Evolutionary conservation across 1,140 invertebrate genomes (phyloP).

Genomic region (Leptestheria dahalacensis): DNA sequence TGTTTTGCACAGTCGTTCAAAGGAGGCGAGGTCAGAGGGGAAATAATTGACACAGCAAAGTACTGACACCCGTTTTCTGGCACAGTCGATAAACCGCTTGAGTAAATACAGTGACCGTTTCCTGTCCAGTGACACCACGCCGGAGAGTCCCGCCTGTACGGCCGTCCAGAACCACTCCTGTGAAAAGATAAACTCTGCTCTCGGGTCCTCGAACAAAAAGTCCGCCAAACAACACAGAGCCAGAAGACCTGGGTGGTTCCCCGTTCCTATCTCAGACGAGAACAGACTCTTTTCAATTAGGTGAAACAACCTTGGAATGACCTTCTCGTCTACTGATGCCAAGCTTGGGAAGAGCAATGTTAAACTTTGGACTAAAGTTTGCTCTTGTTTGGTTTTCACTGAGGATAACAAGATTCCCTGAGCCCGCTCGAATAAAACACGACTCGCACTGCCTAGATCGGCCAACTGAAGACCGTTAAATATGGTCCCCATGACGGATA

Average conservation of each 20-base stretch:
- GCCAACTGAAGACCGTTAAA: not conserved
- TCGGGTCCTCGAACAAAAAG: not conserved
- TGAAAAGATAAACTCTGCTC: not conserved
- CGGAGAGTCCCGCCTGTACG: conserved; percentile 9
- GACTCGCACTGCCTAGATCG: not conserved
- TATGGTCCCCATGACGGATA: too few species aligned
- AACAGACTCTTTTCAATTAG: not conserved
- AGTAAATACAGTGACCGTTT: conserved; percentile 15
- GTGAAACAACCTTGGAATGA: not conserved
- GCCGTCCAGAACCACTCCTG: conserved; percentile 4
- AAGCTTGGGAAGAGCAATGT: not conserved
- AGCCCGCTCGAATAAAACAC: too few species aligned
- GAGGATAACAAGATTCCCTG: too few species aligned
- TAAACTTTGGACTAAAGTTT: not conserved
- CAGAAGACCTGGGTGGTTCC: conserved; percentile 1
- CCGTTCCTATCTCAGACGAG: not conserved
- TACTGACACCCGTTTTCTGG: not conserved
- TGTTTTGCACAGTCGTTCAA: conserved; percentile 13
- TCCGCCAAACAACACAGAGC: not conserved
- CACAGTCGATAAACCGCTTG: conserved; percentile 11
- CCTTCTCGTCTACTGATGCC: not conserved
- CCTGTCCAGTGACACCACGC: conserved; percentile 4
- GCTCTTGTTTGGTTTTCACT: not conserved
- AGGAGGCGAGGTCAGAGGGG: not conserved
- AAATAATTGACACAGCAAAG: not conserved